Conservation (phyloP, 1,140 invertebrate species). For the Drosophila auraria region DNA sequence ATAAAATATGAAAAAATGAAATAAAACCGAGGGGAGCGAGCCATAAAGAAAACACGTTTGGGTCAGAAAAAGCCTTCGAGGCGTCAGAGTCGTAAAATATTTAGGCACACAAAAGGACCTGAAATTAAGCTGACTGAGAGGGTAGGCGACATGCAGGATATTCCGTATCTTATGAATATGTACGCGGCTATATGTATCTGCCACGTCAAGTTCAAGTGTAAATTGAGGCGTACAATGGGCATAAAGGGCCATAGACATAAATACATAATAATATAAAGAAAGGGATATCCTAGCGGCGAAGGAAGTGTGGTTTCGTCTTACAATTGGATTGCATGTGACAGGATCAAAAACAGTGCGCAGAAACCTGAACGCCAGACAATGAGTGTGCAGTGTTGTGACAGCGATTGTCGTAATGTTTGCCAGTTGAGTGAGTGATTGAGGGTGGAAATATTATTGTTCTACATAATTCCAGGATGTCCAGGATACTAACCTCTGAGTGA, state of each 20-base stretch:
- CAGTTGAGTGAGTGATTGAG: background rate
- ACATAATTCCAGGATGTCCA: background rate
- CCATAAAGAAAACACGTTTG: conserved; percentile 61
- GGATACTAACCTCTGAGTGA: conserved; percentile 81
- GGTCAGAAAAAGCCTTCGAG: conserved; percentile 53
- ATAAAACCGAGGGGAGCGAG: conserved; percentile 32
- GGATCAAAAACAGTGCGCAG: conserved; percentile 35
- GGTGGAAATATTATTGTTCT: background rate
- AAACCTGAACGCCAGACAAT: conserved; percentile 56
- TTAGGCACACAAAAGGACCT: conserved; percentile 68
- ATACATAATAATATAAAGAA: conserved; percentile 58
- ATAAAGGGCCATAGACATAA: conserved; percentile 56
- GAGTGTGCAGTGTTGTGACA: conserved; percentile 77
- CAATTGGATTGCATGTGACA: conserved; percentile 66
- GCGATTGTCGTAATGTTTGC: conserved; percentile 74
- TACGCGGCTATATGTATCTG: conserved; percentile 21
- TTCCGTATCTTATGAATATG: conserved; percentile 11
- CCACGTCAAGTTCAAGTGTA: conserved; percentile 67
- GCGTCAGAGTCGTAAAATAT: conserved; percentile 79
- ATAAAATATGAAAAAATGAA: conserved; percentile 66
- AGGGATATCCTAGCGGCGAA: conserved; percentile 51
- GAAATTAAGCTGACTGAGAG: conserved; percentile 59
- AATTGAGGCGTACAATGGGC: conserved; percentile 67
- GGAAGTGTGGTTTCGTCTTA: conserved; percentile 73
- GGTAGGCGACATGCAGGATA: conserved; percentile 44